Base-by-base conservation (phyloP, 2,113 vertebrate genomes). In the Anhinga rufa region DNA sequence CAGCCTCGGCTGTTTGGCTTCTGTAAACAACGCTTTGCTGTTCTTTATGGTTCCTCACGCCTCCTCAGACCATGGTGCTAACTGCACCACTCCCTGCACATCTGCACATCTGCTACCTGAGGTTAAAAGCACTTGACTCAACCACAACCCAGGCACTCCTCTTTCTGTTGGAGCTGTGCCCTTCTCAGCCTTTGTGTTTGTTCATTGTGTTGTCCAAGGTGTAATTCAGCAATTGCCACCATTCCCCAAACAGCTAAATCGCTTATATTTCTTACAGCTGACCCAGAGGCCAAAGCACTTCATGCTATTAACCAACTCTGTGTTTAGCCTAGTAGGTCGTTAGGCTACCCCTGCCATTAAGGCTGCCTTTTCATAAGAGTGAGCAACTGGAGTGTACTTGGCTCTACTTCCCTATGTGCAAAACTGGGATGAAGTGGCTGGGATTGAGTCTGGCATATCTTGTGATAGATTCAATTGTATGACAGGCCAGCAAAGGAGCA, bases 371-470 rank as follows among this genome's bases (percentile, higher is more conserved):
- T 49, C 62, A 60, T 11, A 22, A 7, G 51, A 82, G 34, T 7
- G 31, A 21, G 26, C 8, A 32, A 6, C 34, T 57, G 77, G 51
- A 55, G 12, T 25, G 14, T 17, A 7, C 29, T 44, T 70, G 69
- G 14, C 26, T 72, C 42, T 54, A 4, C 16, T 51, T 82, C n/a
- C 54, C 24, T 7, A 3, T 19, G 40, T n/a, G 40, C 49, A 86
- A 55, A 88, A 69, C 28, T 25, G 11, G 29, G 64, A 57, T 21
- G 31, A 25, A 85, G 11, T 24, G 49, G 60, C 10, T 46, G 48
- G 24, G 25, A 48, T 8, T 14, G 29, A 69, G n/a, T 0, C 0
- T 55, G 48, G 13, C 51, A 9, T 11, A 20, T 19, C 16, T 55
- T 24, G 21, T 31, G 36, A 60, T 20, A 55, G 84, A 70, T 46